Conservation (phyloP, 1,140 invertebrate species). For the Drosophila yakuba region DNA sequence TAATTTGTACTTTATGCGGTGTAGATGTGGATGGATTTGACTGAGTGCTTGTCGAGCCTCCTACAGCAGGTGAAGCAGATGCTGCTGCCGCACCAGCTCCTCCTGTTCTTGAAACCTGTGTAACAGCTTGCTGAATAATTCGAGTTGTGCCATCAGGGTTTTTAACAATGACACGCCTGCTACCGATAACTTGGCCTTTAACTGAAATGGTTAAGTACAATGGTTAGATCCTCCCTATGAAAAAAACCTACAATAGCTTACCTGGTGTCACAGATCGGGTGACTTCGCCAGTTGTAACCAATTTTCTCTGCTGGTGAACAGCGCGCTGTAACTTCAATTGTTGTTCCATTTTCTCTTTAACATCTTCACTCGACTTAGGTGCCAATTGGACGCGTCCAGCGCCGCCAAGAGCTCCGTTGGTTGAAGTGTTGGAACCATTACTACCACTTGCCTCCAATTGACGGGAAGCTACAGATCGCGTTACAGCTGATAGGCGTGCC, state of each 20-base stretch:
- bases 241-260: slow-evolving; percentile 3
- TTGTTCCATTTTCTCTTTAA: slow-evolving; percentile 96
- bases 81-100: slow-evolving; percentile 50
- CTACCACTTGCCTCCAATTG: slow-evolving; percentile 62
- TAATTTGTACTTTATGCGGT: slow-evolving; percentile 95
- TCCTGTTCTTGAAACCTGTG: slow-evolving; percentile 51
- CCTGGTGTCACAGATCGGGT: slow-evolving; percentile 58
- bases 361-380: slow-evolving; percentile 87
- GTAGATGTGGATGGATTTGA: slow-evolving; percentile 76
- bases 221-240: neutral
- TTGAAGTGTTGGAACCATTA: slow-evolving; percentile 9
- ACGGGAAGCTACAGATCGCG: slow-evolving; percentile 86
- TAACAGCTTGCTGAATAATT: slow-evolving; percentile 87
- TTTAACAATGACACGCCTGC: slow-evolving; percentile 90
- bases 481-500: slow-evolving; percentile 90
- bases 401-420: slow-evolving; percentile 32
- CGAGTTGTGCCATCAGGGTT: slow-evolving; percentile 91
- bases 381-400: slow-evolving; percentile 68
- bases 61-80: slow-evolving; percentile 42
- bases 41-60: slow-evolving; percentile 33
- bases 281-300: slow-evolving; percentile 33
- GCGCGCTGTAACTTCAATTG: slow-evolving; percentile 93
- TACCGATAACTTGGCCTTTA: slow-evolving; percentile 77
- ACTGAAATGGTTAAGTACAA: slow-evolving; percentile 19
- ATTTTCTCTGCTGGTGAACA: slow-evolving; percentile 92